Conservation (phyloP, 2,797 vertebrate species). For the Mormyrops boulengeri region DNA sequence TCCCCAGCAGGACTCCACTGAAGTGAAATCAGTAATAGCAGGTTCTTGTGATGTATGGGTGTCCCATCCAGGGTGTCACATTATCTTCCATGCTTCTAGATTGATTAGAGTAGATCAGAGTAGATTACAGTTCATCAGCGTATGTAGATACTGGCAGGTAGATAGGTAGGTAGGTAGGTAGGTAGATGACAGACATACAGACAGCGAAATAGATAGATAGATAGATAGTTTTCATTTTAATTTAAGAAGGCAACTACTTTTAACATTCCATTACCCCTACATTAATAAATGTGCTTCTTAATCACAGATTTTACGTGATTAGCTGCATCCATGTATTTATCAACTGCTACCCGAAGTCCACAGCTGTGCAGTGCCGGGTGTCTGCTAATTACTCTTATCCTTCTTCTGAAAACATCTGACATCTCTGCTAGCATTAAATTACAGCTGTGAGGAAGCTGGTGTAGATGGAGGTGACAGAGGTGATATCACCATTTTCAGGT, state of each 20-base stretch:
- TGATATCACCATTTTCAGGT: background rate
- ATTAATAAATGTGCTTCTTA: background rate
- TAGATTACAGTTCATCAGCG: background rate
- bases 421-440: background rate
- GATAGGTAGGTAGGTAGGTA: background rate
- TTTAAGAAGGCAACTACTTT: background rate
- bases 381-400: background rate
- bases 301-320: background rate
- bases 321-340: background rate
- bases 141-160: background rate
- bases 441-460: background rate
- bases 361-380: background rate
- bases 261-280: background rate
- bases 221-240: background rate
- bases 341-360: background rate
- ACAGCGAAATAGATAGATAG: background rate
- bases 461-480: background rate
- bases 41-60: background rate
- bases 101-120: background rate
- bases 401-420: slow-evolving; percentile 1
- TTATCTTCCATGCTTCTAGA: background rate
- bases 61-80: background rate
- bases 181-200: too few species aligned
- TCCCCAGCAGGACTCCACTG: background rate
- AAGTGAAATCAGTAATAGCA: background rate